A percentile compares a stretch with the other conserved stretches of the same genome.
Evolutionary conservation across 2,888 invertebrate species (phyloP).

Genomic region (Pristionchus arcanus): DNA sequence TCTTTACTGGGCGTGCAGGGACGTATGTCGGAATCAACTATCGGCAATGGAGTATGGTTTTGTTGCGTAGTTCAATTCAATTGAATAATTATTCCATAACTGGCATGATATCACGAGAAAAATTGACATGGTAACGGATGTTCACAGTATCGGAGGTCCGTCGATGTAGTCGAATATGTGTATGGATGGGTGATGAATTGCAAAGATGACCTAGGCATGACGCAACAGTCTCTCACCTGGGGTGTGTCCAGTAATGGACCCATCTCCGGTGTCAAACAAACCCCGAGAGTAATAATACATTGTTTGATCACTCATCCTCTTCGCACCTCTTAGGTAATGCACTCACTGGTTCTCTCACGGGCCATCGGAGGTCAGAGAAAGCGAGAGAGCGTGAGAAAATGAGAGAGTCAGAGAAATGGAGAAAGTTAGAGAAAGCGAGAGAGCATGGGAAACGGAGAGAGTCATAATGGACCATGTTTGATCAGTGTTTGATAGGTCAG

Average conservation of each 20-base stretch:
- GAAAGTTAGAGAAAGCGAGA: neutral
- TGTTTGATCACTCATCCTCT: neutral
- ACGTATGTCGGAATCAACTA: too few species aligned
- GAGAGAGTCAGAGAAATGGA: neutral
- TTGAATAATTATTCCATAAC: too few species aligned
- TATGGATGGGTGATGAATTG: neutral
- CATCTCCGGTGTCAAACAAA: neutral
- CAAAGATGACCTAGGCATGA: neutral
- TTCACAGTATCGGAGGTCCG: too few species aligned
- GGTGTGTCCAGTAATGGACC: neutral
- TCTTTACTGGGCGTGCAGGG: too few species aligned
- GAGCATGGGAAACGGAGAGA: neutral
- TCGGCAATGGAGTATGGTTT: too few species aligned
- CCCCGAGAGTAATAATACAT: neutral
- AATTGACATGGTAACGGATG: too few species aligned
- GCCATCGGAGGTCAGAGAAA: neutral
- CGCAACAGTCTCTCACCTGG: neutral
- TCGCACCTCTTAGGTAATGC: neutral
- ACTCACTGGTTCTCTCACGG: neutral
- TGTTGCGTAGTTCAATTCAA: too few species aligned
- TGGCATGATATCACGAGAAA: too few species aligned
- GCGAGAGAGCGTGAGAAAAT: neutral
- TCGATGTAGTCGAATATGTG: too few species aligned
- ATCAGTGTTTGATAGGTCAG: neutral
- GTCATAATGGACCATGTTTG: slow-evolving; percentile 22